Conservation (phyloP, 1,140 invertebrate genomes). For the Papilio polyxenes region DNA sequence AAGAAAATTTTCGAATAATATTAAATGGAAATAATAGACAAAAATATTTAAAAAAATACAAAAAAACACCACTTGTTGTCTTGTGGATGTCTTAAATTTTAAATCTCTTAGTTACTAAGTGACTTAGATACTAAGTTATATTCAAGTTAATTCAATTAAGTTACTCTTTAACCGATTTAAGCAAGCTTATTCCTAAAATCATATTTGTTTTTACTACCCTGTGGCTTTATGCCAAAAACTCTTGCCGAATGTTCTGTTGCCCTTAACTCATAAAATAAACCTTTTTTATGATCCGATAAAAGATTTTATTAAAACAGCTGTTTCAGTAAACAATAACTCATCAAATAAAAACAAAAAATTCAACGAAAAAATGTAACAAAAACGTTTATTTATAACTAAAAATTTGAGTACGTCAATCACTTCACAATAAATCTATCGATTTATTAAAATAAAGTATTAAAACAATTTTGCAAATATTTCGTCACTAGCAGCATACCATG, state of each 20-base stretch:
- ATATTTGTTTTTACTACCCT: neutral
- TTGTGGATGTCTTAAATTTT: too few relatives aligned
- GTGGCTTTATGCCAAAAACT: neutral
- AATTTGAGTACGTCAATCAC: neutral
- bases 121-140: neutral
- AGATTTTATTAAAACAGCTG: slow-evolving; percentile 10
- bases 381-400: neutral
- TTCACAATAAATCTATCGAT: neutral
- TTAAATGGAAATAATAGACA: too few relatives aligned
- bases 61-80: too few relatives aligned
- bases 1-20: too few relatives aligned
- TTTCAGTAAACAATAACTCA: slow-evolving; percentile 16
- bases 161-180: neutral
- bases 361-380: neutral
- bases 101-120: too few relatives aligned
- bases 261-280: slow-evolving; percentile 27
- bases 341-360: neutral
- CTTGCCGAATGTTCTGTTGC: neutral
- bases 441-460: too few relatives aligned
- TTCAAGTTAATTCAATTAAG: neutral
- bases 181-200: neutral
- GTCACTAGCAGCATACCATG: too few relatives aligned
- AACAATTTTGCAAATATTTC: too few relatives aligned
- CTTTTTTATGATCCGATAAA: slow-evolving; percentile 8
- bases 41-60: too few relatives aligned